These are phyloP conservation scores for Aurelia sp. DNA, from an alignment of 30 jellyfish, hydroid and myxozoan genomes.

Conservation along the genomic window DNA sequence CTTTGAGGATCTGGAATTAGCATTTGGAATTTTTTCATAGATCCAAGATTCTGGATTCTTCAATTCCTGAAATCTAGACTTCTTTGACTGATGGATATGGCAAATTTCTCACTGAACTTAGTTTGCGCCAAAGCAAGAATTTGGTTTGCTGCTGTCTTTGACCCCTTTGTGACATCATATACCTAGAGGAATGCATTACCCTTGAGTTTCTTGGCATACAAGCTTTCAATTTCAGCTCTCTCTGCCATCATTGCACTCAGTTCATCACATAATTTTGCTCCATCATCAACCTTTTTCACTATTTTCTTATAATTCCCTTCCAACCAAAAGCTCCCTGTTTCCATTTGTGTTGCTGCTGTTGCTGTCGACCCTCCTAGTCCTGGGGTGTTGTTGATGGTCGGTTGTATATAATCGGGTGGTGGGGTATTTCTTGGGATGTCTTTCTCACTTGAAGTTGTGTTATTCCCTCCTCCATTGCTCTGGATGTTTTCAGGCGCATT, in stretches of 20 bases:
- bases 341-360: neutral
- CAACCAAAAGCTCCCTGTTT: conserved; percentile 69
- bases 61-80: too few species aligned
- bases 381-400: neutral
- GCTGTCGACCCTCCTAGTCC: neutral
- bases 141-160: too few species aligned
- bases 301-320: conserved; percentile 77
- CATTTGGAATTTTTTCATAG: too few species aligned
- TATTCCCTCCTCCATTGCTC: neutral
- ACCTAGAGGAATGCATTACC: conserved; percentile 17
- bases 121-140: too few species aligned
- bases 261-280: conserved; percentile 82
- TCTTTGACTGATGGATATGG: too few species aligned
- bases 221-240: conserved; percentile 88
- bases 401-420: conserved; percentile 50
- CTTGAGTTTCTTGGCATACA: conserved; percentile 89
- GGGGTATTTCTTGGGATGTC: conserved; percentile 67
- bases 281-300: conserved; percentile 83
- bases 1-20: too few species aligned
- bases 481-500: too few species aligned
- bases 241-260: conserved; percentile 84
- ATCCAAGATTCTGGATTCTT: too few species aligned
- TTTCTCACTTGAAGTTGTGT: neutral
- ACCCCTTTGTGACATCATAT: too few species aligned
- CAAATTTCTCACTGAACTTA: too few species aligned